Evolutionary conservation across 2,888 invertebrate genomes (phyloP).

Genomic region (Drosophila quinaria): DNA sequence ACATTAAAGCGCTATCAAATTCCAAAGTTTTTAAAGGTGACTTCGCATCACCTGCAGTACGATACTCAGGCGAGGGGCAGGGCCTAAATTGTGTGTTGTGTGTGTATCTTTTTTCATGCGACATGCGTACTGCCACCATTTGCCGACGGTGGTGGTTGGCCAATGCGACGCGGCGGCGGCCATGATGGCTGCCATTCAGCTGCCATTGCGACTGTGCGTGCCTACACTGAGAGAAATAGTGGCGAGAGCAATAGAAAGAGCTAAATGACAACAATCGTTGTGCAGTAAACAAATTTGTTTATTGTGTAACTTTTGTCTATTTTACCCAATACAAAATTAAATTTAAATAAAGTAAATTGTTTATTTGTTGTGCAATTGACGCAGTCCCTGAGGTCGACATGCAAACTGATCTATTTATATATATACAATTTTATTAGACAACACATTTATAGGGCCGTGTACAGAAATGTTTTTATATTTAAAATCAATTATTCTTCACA

Average conservation of each 20-base stretch:
- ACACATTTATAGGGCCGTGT: not conserved
- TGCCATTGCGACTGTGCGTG: constrained; percentile 49
- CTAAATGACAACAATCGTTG: not conserved
- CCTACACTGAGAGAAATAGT: constrained; percentile 47
- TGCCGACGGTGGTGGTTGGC: constrained; percentile 50
- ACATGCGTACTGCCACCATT: constrained; percentile 67
- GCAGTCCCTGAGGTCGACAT: not conserved
- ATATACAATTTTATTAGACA: not conserved
- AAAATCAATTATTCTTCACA: not conserved
- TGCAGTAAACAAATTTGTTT: constrained; percentile 3
- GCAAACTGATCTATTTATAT: not conserved
- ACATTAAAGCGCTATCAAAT: constrained; percentile 67
- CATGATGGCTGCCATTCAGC: constrained; percentile 41
- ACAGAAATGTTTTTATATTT: not conserved
- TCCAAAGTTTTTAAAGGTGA: constrained; percentile 28
- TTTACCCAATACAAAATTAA: not conserved
- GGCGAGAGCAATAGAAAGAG: too few species aligned
- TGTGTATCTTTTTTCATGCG: constrained; percentile 47
- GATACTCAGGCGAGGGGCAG: constrained; percentile 31
- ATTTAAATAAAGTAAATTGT: constrained; percentile 3
- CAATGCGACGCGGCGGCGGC: constrained; percentile 56
- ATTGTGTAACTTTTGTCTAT: not conserved
- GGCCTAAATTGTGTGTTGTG: constrained; percentile 29
- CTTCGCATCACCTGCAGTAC: not conserved
- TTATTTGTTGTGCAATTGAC: constrained; percentile 3